Conservation (phyloP, 2,888 invertebrate genomes). For the Thelaira solivaga region DNA sequence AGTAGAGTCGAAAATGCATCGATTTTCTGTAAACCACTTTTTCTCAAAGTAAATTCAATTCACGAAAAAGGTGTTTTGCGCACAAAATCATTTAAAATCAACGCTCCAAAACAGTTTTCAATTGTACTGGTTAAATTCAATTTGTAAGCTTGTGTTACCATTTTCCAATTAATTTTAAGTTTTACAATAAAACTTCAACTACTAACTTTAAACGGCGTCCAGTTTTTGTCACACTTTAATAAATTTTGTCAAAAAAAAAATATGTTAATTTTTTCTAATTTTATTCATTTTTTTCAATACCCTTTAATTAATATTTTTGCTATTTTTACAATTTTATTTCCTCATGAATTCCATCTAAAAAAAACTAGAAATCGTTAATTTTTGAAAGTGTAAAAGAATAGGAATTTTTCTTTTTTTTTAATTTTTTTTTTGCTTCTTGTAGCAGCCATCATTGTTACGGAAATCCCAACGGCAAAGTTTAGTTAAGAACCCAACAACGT, state of each 20-base stretch:
- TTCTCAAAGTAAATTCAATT: too few species aligned
- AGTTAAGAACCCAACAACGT: constrained; percentile 53
- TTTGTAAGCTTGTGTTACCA: too few species aligned
- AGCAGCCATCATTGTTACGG: constrained; percentile 64
- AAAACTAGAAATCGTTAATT: constrained; percentile 39
- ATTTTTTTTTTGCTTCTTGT: constrained; percentile 52
- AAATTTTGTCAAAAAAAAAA: neutral
- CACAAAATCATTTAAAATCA: too few species aligned
- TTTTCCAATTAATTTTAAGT: too few species aligned
- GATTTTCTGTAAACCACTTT: too few species aligned
- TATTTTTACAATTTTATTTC: constrained; percentile 35
- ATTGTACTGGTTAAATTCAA: too few species aligned
- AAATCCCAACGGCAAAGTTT: constrained; percentile 72
- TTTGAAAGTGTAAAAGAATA: constrained; percentile 27
- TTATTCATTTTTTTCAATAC: constrained; percentile 21
- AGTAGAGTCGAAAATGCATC: too few species aligned
- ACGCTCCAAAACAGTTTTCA: too few species aligned
- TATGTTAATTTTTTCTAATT: neutral
- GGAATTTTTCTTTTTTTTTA: constrained; percentile 32
- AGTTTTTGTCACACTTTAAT: neutral
- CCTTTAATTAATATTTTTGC: constrained; percentile 30
- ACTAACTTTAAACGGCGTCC: too few species aligned
- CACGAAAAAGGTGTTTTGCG: too few species aligned
- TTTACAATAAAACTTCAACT: too few species aligned
- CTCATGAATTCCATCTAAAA: constrained; percentile 32